phyloP scores from a whole-genome alignment of 2,888 invertebrate genomes.

The Schizaphis graminum region DNA sequence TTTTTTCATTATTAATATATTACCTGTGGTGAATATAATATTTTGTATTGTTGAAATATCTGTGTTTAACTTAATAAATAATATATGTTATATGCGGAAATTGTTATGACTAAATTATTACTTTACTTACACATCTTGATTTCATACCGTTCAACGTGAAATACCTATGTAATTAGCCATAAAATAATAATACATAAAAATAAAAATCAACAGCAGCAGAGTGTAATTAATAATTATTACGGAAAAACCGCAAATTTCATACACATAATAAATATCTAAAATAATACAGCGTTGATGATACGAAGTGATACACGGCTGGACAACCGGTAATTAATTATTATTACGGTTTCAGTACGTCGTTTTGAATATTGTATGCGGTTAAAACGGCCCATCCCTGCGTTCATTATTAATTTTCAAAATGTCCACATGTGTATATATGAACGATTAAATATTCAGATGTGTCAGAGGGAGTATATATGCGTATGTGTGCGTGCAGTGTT shows the following conservation, averaged over 20 bases:
- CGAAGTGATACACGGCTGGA: conserved; percentile 55
- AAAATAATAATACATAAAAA: conserved; percentile 1
- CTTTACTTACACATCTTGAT: background rate
- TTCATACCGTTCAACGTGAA: background rate
- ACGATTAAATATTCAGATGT: conserved; percentile 63
- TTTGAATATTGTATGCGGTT: conserved; percentile 65
- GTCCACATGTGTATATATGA: conserved; percentile 53
- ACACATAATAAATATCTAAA: conserved; percentile 60
- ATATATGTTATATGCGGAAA: background rate
- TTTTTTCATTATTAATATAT: background rate
- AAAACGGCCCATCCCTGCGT: conserved; percentile 47
- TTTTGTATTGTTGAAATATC: background rate
- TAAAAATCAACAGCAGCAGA: background rate
- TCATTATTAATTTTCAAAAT: conserved; percentile 65
- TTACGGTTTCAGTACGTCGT: conserved; percentile 64
- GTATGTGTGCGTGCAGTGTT: background rate
- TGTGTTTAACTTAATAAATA: background rate
- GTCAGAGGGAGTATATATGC: conserved; percentile 12
- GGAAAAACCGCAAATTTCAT: conserved; percentile 52
- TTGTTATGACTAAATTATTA: conserved; percentile 13
- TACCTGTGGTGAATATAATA: background rate
- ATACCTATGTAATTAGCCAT: background rate
- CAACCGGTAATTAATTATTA: conserved; percentile 64
- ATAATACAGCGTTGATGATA: conserved; percentile 60
- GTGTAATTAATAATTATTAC: conserved; percentile 28